Evolutionary conservation across 2,797 vertebrate genomes (phyloP).

Genomic region (Philypnodon macrostomus): DNA sequence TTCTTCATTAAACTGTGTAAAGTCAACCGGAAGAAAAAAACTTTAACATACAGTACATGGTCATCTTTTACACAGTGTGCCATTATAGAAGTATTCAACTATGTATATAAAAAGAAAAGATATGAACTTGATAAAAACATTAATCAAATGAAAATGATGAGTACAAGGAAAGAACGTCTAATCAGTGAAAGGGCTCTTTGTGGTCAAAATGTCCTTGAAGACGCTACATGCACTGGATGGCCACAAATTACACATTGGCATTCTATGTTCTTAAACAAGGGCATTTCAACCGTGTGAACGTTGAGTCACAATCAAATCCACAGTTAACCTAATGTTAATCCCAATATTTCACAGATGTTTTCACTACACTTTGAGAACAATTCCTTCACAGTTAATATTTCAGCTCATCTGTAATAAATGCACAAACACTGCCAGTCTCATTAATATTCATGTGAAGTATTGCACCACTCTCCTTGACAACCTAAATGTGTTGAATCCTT

Average conservation of each 20-base stretch:
- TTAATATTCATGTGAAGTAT: conserved; percentile 8
- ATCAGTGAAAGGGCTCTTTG: conserved; percentile 4
- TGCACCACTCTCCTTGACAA: not conserved
- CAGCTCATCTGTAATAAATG: not conserved
- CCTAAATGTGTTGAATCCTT: conserved; percentile 8
- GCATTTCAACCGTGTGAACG: no score
- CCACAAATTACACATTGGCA: no score
- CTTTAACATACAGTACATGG: no score
- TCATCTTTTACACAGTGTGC: no score
- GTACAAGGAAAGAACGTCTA: not conserved
- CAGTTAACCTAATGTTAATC: no score
- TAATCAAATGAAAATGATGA: not conserved
- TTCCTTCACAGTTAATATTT: not conserved
- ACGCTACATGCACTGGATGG: not conserved
- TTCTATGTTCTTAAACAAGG: no score
- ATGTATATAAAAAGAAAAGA: no score
- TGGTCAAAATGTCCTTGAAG: not conserved
- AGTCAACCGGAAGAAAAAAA: no score
- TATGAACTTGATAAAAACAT: not conserved
- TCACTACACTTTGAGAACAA: not conserved
- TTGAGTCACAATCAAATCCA: no score
- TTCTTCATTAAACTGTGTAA: no score
- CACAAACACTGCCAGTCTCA: not conserved
- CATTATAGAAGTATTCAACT: no score
- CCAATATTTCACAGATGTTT: no score